phyloP scores from a whole-genome alignment of 2,113 vertebrate species.

The Myodes glareolus region DNA sequence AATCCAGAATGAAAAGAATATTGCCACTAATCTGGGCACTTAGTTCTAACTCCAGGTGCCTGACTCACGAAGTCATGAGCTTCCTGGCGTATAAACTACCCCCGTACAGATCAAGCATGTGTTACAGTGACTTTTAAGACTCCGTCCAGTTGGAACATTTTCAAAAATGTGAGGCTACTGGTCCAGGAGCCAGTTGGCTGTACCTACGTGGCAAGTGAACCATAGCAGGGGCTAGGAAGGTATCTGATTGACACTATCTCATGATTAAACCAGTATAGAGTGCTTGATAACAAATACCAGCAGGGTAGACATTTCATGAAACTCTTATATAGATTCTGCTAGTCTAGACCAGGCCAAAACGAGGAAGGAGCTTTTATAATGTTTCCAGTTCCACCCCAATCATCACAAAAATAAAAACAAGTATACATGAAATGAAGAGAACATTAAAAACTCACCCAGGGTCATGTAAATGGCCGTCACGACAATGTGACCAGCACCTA shows the following conservation, averaged over 20 bases:
- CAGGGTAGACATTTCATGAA: background rate
- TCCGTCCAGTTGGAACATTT: background rate
- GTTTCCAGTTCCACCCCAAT: background rate
- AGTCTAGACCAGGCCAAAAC: background rate
- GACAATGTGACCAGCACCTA: background rate
- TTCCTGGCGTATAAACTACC: background rate
- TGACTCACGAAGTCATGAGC: background rate
- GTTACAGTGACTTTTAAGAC: background rate
- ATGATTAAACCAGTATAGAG: background rate
- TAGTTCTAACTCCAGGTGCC: background rate
- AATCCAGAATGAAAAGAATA: constrained; percentile 20
- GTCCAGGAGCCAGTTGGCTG: background rate
- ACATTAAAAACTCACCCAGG: background rate
- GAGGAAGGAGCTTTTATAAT: background rate
- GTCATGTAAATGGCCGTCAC: background rate
- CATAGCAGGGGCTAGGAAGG: background rate
- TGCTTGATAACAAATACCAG: background rate
- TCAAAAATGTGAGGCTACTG: background rate
- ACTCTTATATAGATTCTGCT: background rate
- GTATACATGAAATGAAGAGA: background rate
- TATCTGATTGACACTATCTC: background rate
- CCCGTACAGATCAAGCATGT: background rate
- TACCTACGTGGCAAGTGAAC: background rate
- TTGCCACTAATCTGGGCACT: background rate
- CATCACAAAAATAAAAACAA: background rate